Evolutionary conservation across 2,888 invertebrate species (phyloP), one percentile per base, ranked within the genome.

Genomic region (Escarpia spicata): DNA sequence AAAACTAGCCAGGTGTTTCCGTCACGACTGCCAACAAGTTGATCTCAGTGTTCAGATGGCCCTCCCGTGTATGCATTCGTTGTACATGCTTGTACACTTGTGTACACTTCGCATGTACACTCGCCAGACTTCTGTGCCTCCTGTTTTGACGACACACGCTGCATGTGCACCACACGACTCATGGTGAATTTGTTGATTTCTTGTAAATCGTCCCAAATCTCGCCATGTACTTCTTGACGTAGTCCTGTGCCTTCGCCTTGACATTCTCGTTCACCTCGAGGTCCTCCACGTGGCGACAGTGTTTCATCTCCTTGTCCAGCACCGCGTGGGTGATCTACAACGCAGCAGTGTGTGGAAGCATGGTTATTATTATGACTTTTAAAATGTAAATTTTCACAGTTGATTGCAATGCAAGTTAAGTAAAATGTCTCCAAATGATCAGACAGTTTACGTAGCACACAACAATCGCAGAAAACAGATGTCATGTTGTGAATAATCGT

Each of bases 141-240:
- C 52, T 52, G 8, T 52, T 52, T 75, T 26, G 19, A 26, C 26
- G n/a, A 26, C 75, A 75, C 52, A 9, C 52, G 52, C 52, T 15
- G 52, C 52, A 52, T 15, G 52, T 15, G 52, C 15, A 15, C 52
- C 9, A 9, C 52, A 52, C 52, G 15, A 9, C 75, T 75, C 75
- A 75, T 6, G 75, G 75, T 26, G 75, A 75, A 26, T 92, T 75
- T 8, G 52, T 58, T 19, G 91, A n/a, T 43, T 92, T 93, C 91
- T 95, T 95, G 97, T 98, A 98, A 58, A 98, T 97, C 2, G 98
- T 97, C 0, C 98, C 99, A 96, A 98, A 99, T 96, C 99, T 99
- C 44, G 98, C 98, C 99, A 99, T 99, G 97, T 99, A 99, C 96
- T 99, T 99, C 95, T 97, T 98, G 93, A 99, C 98, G 96, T 98